These are phyloP conservation scores for Guaruba guarouba DNA, from an alignment of 2,113 vertebrate species.

Conservation along the genomic window DNA sequence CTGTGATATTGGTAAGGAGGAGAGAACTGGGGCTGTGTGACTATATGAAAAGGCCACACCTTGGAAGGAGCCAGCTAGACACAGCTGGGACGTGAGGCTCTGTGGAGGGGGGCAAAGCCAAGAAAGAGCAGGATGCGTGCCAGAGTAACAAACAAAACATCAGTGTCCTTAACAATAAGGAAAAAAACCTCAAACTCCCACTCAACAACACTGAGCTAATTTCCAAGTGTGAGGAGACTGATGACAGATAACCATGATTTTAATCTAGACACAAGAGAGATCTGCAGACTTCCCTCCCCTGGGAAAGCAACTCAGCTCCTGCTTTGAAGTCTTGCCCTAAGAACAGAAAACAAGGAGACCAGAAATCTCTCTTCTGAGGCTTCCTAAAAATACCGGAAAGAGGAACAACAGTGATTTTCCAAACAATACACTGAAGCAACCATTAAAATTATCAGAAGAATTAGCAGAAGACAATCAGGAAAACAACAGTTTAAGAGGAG, in stretches of 20 bases:
- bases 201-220: not conserved
- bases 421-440: not conserved
- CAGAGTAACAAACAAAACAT: not conserved
- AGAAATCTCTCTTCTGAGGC: not conserved
- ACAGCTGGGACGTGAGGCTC: not conserved
- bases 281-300: not conserved
- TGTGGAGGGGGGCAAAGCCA: not conserved
- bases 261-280: not conserved
- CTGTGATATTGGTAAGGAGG: not conserved
- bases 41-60: not conserved
- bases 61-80: not conserved
- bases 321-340: slow-evolving; percentile 20
- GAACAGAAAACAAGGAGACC: not conserved
- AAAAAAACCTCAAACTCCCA: not conserved
- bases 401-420: not conserved
- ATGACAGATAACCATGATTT: not conserved
- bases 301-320: not conserved
- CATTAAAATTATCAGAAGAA: not conserved
- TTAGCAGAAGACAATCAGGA: not conserved
- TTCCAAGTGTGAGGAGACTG: not conserved
- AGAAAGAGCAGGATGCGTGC: not conserved
- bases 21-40: not conserved
- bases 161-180: not conserved
- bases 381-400: not conserved
- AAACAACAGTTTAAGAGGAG: not conserved